A percentile compares a stretch with the other conserved stretches of the same genome.
Evolutionary conservation across 2,797 vertebrate species (phyloP).

Genomic region (Buphagus erythrorhynchus): DNA sequence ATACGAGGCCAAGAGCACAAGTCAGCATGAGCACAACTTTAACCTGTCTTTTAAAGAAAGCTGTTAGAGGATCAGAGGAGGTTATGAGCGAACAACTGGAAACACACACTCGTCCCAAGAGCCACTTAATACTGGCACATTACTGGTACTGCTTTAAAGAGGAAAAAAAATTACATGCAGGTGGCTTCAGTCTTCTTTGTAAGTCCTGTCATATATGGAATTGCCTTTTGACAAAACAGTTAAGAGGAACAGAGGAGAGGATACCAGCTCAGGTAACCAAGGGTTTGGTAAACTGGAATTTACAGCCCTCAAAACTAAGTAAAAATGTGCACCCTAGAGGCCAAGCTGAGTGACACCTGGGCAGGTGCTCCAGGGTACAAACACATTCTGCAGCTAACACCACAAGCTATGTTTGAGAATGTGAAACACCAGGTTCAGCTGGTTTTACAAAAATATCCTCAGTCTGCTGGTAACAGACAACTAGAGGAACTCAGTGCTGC

Average conservation of each 20-base stretch:
- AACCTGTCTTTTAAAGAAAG: constrained; percentile 13
- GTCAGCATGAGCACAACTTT: not conserved
- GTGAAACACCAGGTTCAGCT: not conserved
- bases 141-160: not conserved
- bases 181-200: constrained; percentile 25
- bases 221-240: not conserved
- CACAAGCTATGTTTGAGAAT: not conserved
- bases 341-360: not conserved
- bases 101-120: not conserved
- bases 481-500: constrained; percentile 1
- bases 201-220: not conserved
- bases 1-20: not conserved
- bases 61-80: not conserved
- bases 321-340: not conserved
- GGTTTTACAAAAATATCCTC: not conserved
- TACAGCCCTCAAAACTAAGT: not conserved
- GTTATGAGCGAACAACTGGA: not conserved
- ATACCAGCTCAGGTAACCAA: not conserved
- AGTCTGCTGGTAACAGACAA: not conserved
- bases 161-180: not conserved
- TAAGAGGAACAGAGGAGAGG: not conserved
- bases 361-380: not conserved
- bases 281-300: not conserved
- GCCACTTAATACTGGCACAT: not conserved
- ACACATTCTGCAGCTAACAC: not conserved